These are phyloP conservation scores for Coracopsis vasa DNA, from an alignment of 2,113 vertebrate species.

Conservation along the genomic window DNA sequence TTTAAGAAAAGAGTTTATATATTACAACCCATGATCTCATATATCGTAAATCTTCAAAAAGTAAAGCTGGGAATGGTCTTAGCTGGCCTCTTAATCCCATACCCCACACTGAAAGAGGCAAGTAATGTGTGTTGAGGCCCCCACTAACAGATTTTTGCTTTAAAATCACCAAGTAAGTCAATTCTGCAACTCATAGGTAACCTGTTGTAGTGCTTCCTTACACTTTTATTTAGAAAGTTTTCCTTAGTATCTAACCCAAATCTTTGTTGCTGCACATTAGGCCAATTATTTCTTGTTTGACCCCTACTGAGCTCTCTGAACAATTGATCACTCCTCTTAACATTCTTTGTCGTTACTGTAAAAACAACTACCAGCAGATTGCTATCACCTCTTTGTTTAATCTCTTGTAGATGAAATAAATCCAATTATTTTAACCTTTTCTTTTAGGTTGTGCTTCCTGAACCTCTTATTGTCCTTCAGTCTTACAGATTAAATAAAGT, in stretches of 20 bases:
- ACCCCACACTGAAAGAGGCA: not conserved
- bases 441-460: not conserved
- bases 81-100: not conserved
- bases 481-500: not conserved
- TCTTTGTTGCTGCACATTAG: not conserved
- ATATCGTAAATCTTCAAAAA: not conserved
- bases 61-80: not conserved
- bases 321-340: not conserved
- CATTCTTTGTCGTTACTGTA: not conserved
- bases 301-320: not conserved
- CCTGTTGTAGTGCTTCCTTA: not conserved
- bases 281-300: not conserved
- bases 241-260: not conserved
- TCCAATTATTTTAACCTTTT: not conserved
- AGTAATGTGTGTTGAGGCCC: not conserved
- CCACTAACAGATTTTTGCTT: not conserved
- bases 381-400: not conserved
- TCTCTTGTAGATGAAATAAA: not conserved
- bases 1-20: not conserved
- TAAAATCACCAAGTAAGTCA: not conserved
- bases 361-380: not conserved
- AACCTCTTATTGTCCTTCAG: not conserved
- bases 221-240: not conserved
- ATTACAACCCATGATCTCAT: not conserved
- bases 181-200: not conserved